phyloP scores from a whole-genome alignment of 2,797 vertebrate genomes.

The Protosalanx chinensis region DNA sequence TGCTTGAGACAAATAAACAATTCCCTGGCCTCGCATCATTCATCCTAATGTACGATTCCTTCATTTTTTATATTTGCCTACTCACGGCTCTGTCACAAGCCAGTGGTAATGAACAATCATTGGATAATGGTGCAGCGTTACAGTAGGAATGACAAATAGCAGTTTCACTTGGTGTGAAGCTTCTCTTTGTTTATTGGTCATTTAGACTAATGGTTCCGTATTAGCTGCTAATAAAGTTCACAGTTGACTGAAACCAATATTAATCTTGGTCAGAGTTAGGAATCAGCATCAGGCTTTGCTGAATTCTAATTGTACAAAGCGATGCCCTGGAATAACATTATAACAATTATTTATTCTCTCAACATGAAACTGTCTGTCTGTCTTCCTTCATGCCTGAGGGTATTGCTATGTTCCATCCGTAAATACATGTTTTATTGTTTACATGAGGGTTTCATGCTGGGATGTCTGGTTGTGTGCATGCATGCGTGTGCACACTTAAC shows the following conservation, averaged over 20 bases:
- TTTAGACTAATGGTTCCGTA: slow-evolving; percentile 65
- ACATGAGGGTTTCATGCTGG: not conserved
- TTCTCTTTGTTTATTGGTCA: slow-evolving; percentile 63
- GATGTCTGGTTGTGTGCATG: not conserved
- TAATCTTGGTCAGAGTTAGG: slow-evolving; percentile 60
- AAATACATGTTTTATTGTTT: not conserved
- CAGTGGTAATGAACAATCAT: slow-evolving; percentile 64
- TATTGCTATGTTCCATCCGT: not conserved
- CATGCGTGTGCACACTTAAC: not conserved
- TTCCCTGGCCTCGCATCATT: slow-evolving; percentile 47
- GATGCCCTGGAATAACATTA: slow-evolving; percentile 35
- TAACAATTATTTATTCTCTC: slow-evolving; percentile 23
- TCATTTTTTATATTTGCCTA: slow-evolving; percentile 52
- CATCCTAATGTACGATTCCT: slow-evolving; percentile 42
- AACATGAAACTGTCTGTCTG: not conserved
- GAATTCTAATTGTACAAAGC: slow-evolving; percentile 50
- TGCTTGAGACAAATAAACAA: slow-evolving; percentile 39
- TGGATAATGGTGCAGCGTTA: slow-evolving; percentile 55
- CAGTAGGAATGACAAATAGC: slow-evolving; percentile 69
- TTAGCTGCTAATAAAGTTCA: slow-evolving; percentile 67
- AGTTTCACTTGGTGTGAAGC: slow-evolving; percentile 54
- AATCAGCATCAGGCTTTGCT: slow-evolving; percentile 53
- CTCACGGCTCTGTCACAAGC: slow-evolving; percentile 48
- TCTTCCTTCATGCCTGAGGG: not conserved
- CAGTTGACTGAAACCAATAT: slow-evolving; percentile 65